Evolutionary conservation across 1,140 invertebrate species (phyloP), one percentile per base, ranked within the genome.

Genomic region (Drosophila erecta): DNA sequence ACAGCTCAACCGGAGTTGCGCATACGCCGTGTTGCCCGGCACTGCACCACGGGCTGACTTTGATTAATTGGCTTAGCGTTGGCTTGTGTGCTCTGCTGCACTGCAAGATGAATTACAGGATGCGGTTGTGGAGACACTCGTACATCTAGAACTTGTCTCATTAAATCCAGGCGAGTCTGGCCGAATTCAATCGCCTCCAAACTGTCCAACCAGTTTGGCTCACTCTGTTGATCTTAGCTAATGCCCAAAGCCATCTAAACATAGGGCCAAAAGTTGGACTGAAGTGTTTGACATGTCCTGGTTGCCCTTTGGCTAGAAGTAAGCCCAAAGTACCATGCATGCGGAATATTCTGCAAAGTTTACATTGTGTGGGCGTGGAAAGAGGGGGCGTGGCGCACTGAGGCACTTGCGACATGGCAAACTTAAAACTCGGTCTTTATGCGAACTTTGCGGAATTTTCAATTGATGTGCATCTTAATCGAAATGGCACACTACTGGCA

Each of bases 21-120:
- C 54, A 62, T 80, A 79, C 76, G 76, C 60, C 56, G 60, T 55
- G 79, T 53, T 56, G 58, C 22, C 65, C 41, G 40, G 20, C 24
- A 35, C 40, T 79, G 67, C 81, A 51, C 27, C 33, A 40, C 35
- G 60, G 44, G 27, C 44, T 78, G 79, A 81, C 79, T 54, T 66
- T 81, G 79, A 81, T 83, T 81, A 83, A 81, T 81, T 74, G 33
- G 37, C 24, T 33, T 24, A 30, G 44, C 37, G 24, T 22, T 27
- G 7, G 30, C 30, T 30, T 11, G 12, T 10, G 17, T 30, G 14
- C 27, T 44, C 33, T 57, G 65, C 55, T 56, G 30, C 76, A 60
- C 40, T 60, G 53, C 14, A 33, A 46, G 55, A 76, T 33, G 66
- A 73, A 72, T 66, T 51, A 38, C 59, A 17, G 20, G 44, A 46